Conservation (phyloP, 2,113 vertebrate species). For the Odocoileus virginianus region DNA sequence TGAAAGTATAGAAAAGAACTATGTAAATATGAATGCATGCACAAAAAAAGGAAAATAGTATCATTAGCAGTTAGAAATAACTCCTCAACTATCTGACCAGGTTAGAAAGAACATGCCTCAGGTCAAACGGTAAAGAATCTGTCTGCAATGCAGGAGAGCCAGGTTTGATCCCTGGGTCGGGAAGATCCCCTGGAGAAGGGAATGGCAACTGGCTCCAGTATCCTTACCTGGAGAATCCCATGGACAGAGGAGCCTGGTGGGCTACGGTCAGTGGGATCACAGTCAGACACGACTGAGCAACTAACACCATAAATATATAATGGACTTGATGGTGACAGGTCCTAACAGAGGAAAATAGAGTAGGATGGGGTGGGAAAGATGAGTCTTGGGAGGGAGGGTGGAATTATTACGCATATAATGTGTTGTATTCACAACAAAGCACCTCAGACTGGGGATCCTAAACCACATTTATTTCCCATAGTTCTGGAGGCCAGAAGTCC, state of each 20-base stretch:
- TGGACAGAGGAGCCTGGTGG: neutral
- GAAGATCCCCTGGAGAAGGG: neutral
- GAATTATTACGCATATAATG: neutral
- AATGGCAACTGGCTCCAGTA: neutral
- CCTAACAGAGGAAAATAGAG: neutral
- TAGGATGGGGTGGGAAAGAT: neutral
- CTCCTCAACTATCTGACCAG: neutral
- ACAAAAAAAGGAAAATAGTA: neutral
- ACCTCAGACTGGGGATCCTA: neutral
- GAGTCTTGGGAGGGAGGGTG: no score
- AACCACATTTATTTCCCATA: neutral
- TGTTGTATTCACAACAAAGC: neutral
- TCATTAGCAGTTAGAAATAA: neutral
- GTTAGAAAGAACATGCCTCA: neutral
- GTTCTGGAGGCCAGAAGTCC: neutral
- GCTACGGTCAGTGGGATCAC: neutral
- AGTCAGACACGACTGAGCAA: neutral
- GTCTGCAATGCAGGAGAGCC: neutral
- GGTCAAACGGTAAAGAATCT: neutral
- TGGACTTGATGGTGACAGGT: neutral
- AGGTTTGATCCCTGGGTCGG: neutral
- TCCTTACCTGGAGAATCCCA: neutral
- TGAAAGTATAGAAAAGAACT: neutral
- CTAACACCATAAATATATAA: neutral
- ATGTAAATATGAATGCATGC: neutral